Conservation (phyloP, 1,140 invertebrate genomes). For the Anastrepha ludens region DNA sequence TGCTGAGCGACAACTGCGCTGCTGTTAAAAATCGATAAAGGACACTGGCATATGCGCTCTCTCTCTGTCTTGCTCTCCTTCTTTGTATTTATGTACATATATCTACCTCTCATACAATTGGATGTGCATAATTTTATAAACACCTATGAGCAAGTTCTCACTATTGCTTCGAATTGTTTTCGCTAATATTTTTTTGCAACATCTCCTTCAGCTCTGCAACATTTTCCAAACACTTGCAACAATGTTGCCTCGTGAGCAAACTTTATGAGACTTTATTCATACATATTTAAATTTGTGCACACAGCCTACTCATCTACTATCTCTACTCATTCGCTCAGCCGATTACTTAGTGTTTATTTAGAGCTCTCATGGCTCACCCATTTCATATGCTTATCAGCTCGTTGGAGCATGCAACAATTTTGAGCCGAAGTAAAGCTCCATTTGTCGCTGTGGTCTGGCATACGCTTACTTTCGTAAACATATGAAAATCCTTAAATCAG, state of each 20-base stretch:
- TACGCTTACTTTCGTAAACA: background rate
- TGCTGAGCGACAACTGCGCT: background rate
- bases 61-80: background rate
- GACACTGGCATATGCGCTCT: background rate
- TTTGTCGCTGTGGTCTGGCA: background rate
- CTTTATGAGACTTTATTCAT: background rate
- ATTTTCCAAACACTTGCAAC: background rate
- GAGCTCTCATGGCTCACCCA: background rate
- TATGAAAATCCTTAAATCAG: background rate
- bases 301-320: background rate
- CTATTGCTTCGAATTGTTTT: too few species aligned
- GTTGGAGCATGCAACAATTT: slow-evolving; percentile 19
- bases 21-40: slow-evolving; percentile 49
- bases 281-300: background rate
- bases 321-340: background rate
- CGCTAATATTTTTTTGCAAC: background rate
- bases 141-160: too few species aligned
- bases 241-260: background rate
- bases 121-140: too few species aligned
- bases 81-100: background rate
- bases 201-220: background rate
- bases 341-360: background rate
- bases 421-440: background rate
- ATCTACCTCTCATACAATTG: background rate
- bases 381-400: background rate